A percentile compares a stretch with the other conserved stretches of the same genome.
phyloP scores from a whole-genome alignment of 1,140 invertebrate genomes.

The Lepeophtheirus salmonis region DNA sequence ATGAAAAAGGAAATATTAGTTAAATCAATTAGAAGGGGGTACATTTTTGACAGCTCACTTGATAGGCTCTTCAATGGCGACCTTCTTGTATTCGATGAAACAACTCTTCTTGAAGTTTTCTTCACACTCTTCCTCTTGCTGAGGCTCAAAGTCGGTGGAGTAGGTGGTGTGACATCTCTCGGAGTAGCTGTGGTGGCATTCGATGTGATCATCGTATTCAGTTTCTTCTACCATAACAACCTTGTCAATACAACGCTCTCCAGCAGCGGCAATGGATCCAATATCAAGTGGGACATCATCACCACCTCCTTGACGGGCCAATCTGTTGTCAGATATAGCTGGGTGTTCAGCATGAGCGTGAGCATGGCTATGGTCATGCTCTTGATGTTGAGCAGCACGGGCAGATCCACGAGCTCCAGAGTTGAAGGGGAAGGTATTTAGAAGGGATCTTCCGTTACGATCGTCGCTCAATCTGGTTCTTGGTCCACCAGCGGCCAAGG shows the following conservation, averaged over 20 bases:
- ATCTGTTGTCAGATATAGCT: neutral
- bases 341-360: neutral
- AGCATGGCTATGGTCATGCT: neutral
- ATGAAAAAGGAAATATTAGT: neutral
- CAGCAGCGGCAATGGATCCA: conserved; percentile 14
- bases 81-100: conserved; percentile 13
- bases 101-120: conserved; percentile 19
- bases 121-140: conserved; percentile 18
- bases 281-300: conserved; percentile 11
- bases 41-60: too few relatives aligned
- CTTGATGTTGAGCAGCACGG: neutral
- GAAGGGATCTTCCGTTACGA: neutral
- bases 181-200: conserved; percentile 16
- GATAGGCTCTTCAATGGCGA: conserved; percentile 4
- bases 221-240: conserved; percentile 18
- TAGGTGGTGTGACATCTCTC: conserved; percentile 18
- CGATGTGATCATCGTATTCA: conserved; percentile 14
- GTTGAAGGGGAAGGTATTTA: conserved; percentile 7
- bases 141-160: conserved; percentile 14
- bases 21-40: neutral
- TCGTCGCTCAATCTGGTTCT: neutral
- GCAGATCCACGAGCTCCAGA: neutral
- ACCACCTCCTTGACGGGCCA: conserved; percentile 4
- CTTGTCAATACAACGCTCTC: conserved; percentile 13
- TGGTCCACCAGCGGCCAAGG: neutral